Conservation (phyloP, 2,888 invertebrate genomes). For the Cyclophora albipunctata region DNA sequence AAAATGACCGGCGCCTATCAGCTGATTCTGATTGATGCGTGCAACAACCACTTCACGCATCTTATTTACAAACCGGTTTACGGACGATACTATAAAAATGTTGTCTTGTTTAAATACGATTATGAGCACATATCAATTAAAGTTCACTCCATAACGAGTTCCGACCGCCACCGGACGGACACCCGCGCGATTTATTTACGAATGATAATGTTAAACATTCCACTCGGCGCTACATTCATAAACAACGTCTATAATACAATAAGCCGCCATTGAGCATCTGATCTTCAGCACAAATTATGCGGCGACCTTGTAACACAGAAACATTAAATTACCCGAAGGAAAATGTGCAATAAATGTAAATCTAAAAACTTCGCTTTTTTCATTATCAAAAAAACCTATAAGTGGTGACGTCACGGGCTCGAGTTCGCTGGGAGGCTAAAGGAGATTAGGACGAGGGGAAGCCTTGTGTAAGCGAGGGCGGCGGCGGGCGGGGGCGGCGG, state of each 20-base stretch:
- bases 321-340: slow-evolving; percentile 21
- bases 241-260: too few relatives aligned
- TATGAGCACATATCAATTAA: slow-evolving; percentile 40
- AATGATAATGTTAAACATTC: slow-evolving; percentile 3
- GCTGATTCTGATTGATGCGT: slow-evolving; percentile 66
- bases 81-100: slow-evolving; percentile 44
- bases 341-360: slow-evolving; percentile 39
- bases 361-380: slow-evolving; percentile 52
- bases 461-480: slow-evolving; percentile 17
- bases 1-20: slow-evolving; percentile 55
- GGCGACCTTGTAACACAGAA: slow-evolving; percentile 32
- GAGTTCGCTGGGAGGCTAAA: slow-evolving; percentile 50
- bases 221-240: too few relatives aligned
- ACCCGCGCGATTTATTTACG: too few relatives aligned
- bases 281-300: slow-evolving; percentile 19
- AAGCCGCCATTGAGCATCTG: too few relatives aligned
- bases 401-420: slow-evolving; percentile 66
- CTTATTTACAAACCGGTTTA: slow-evolving; percentile 53
- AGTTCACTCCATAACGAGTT: slow-evolving; percentile 16
- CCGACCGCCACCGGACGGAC: slow-evolving; percentile 2
- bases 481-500: slow-evolving; percentile 28
- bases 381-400: slow-evolving; percentile 59
- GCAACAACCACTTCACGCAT: slow-evolving; percentile 36
- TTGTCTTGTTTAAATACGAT: slow-evolving; percentile 41
- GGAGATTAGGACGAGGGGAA: slow-evolving; percentile 56